Evolutionary conservation across 2,113 vertebrate genomes (phyloP).

Genomic region (Pholis gunnellus): DNA sequence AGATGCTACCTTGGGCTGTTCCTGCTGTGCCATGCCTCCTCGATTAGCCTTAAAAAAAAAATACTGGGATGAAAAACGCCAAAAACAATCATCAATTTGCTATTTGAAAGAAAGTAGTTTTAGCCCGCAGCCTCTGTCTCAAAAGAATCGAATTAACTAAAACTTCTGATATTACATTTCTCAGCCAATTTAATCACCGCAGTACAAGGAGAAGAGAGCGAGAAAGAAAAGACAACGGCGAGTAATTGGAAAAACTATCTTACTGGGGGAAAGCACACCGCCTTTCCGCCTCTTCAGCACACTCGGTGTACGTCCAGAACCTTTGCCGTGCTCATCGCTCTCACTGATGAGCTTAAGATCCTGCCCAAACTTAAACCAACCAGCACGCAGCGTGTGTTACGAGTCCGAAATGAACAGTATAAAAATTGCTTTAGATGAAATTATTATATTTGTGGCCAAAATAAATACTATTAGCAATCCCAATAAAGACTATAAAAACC

Average conservation of each 20-base stretch:
- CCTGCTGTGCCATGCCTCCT: conserved; percentile 43
- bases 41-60: conserved; percentile 47
- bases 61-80: conserved; percentile 73
- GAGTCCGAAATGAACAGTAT: no score
- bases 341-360: neutral
- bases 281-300: conserved; percentile 52
- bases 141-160: conserved; percentile 76
- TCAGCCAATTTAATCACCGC: conserved; percentile 72
- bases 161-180: conserved; percentile 80
- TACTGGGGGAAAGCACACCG: conserved; percentile 20
- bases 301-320: neutral
- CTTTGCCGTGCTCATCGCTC: conserved; percentile 20
- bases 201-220: conserved; percentile 46
- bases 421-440: neutral
- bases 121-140: conserved; percentile 64
- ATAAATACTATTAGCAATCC: neutral
- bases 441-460: neutral
- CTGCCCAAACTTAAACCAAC: neutral
- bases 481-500: neutral
- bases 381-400: no score
- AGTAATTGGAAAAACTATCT: conserved; percentile 67
- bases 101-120: conserved; percentile 71
- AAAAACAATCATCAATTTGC: conserved; percentile 81
- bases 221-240: conserved; percentile 60
- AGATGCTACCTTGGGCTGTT: conserved; percentile 47